Conservation (phyloP, 2,888 invertebrate species). For the Sepiola atlantica region DNA sequence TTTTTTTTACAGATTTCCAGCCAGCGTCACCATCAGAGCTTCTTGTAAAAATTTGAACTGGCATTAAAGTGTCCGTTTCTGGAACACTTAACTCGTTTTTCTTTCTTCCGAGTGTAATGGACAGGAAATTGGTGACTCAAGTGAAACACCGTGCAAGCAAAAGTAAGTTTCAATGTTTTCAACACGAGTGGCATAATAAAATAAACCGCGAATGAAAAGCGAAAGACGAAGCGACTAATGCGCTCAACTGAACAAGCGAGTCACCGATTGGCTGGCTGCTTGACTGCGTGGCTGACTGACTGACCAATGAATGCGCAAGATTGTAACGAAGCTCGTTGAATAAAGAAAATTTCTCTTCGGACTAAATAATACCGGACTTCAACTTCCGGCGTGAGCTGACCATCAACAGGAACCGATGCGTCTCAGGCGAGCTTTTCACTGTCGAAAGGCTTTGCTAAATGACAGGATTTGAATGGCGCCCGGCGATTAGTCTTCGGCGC, state of each 20-base stretch:
- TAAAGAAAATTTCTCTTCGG: background rate
- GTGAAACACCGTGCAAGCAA: background rate
- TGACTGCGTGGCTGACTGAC: background rate
- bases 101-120: background rate
- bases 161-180: background rate
- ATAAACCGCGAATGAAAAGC: background rate
- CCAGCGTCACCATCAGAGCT: background rate
- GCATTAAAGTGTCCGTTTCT: background rate
- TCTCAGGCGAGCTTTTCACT: background rate
- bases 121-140: background rate
- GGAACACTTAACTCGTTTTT: background rate
- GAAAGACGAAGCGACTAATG: background rate
- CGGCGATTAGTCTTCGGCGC: background rate
- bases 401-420: background rate
- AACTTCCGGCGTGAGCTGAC: constrained; percentile 8
- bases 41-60: background rate
- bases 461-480: background rate
- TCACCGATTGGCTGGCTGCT: background rate
- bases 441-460: background rate
- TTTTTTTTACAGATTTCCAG: no score
- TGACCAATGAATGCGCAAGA: background rate
- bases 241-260: background rate
- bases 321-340: background rate
- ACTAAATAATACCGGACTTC: background rate
- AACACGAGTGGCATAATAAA: background rate